Evolutionary conservation across 1,140 invertebrate species (phyloP).

Genomic region (Wasmannia auropunctata): DNA sequence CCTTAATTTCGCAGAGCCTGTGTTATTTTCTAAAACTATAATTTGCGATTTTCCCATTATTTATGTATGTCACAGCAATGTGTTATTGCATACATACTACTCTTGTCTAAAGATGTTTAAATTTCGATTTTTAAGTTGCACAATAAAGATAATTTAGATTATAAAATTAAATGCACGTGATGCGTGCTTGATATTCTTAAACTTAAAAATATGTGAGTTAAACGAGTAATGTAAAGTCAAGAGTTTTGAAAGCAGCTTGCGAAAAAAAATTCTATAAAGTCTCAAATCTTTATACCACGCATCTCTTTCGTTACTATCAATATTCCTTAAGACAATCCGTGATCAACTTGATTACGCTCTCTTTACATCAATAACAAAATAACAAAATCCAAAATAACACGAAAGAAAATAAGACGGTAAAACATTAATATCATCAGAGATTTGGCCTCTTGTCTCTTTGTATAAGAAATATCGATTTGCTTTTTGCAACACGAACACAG

Average conservation of each 20-base stretch:
- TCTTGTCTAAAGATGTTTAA: neutral
- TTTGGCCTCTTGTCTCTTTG: neutral
- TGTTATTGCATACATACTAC: neutral
- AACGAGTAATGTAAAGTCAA: constrained; percentile 6
- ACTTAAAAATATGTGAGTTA: neutral
- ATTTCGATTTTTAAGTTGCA: neutral
- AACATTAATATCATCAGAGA: neutral
- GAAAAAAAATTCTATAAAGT: neutral
- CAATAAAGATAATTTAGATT: neutral
- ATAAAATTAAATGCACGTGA: neutral
- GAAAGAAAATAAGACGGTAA: neutral
- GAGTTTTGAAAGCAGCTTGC: neutral
- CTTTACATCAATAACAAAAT: neutral
- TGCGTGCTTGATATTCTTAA: neutral
- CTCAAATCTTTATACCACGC: constrained; percentile 40
- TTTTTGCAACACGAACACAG: neutral
- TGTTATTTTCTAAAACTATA: neutral
- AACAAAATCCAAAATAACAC: neutral
- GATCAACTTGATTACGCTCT: neutral
- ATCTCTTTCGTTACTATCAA: constrained; percentile 1
- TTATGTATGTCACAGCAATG: no score
- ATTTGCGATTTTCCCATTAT: no score
- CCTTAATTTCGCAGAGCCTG: no score
- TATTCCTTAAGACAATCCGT: neutral
- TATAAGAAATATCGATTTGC: constrained; percentile 11